These are phyloP conservation scores for Lagopus muta DNA, from an alignment of 2,113 vertebrate species.

Conservation along the genomic window DNA sequence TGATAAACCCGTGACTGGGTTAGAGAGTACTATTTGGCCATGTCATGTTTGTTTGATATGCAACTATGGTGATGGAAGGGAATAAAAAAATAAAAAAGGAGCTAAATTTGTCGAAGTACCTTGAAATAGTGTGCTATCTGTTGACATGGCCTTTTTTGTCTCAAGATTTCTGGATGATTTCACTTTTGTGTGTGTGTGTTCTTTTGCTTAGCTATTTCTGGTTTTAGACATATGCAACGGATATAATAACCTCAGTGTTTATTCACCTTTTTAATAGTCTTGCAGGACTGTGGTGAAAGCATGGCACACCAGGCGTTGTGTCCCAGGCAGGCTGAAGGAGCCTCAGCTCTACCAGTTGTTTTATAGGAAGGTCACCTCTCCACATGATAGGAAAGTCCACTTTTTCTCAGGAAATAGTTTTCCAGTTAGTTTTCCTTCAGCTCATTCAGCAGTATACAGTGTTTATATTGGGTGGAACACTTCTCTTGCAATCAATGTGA, in stretches of 20 bases:
- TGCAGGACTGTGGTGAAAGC: not conserved
- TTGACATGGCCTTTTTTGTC: not conserved
- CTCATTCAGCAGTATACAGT: not conserved
- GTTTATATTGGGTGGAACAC: constrained; percentile 1
- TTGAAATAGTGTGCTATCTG: not conserved
- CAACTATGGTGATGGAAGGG: not conserved
- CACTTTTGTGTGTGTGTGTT: not conserved
- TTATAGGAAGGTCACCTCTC: not conserved
- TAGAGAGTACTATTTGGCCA: not conserved
- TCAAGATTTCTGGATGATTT: not conserved
- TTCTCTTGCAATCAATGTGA: not conserved
- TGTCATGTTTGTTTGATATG: not conserved
- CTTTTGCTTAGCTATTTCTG: not conserved
- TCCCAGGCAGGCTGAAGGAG: not conserved
- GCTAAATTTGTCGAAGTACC: not conserved
- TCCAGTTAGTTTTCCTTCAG: not conserved
- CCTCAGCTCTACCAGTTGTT: not conserved
- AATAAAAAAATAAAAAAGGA: not conserved
- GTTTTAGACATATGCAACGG: not conserved
- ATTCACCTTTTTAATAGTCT: not conserved
- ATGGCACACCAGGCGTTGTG: fast-evolving
- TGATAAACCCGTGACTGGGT: not conserved
- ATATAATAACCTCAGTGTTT: not conserved
- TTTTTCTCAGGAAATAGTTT: not conserved
- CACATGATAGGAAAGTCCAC: not conserved